Evolutionary conservation across 2,888 invertebrate species (phyloP), one percentile per base, ranked within the genome.

Genomic region (Sialis fuliginosa): DNA sequence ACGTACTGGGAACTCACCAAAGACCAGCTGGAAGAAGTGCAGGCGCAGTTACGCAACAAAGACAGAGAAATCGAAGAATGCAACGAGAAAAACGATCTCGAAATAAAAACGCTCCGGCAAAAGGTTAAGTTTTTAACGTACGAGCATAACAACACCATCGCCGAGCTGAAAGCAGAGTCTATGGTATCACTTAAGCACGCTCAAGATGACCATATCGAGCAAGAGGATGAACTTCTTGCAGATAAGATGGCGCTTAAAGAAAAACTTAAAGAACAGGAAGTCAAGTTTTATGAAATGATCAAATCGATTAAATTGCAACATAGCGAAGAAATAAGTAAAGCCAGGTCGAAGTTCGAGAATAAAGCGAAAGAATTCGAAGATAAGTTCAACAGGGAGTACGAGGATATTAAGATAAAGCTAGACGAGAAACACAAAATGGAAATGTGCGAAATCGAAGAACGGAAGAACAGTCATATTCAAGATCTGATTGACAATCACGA

Each of bases 1-100:
- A 89, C 89, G 4, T 93, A 92, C 62, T 96, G 95, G 95, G 93
- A 95, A 65, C 91, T 95, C 47, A 87, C 92, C 0, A 77, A 88
- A 53, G 80, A 85, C 55, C 89, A 95, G 60, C 66, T 93, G 39
- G 89, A 92, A 58, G 88, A 91, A 67, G 77, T 78, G 8, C 79
- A 80, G 59, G 82, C 87, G 5, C 72, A 74, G 56, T 60, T 81
- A 9, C 68, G 81, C 56, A 79, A 82, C 57, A 85, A 84, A 64
- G 85, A 92, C 60, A 72, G 88, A 54, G 89, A 90, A 53, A 83
- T 91, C 54, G 91, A 92, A 66, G 85, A 91, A 64, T 73, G 82
- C 0, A 79, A 83, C 54, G 90, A 91, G 60, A 76, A 84, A 57
- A 89, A 92, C 59, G 89, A 92, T 60, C 78, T 80, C 33, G 83